phyloP scores from a whole-genome alignment of 1,140 invertebrate genomes.

The Drosophila ogumai region DNA sequence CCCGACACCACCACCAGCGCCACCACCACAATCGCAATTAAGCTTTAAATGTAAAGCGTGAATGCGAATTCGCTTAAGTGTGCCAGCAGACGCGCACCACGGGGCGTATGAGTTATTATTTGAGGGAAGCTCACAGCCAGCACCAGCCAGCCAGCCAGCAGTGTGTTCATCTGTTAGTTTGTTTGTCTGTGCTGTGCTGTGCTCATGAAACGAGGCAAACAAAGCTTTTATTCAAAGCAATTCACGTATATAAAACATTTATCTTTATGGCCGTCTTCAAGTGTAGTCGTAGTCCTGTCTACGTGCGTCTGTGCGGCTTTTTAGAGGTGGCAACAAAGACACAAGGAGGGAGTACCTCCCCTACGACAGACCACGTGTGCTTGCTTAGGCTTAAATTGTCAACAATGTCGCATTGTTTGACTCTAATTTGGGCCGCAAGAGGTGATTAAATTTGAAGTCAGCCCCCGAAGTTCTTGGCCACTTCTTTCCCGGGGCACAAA shows the following conservation, averaged over 20 bases:
- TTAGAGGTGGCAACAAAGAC: not conserved
- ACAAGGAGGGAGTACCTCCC: not conserved
- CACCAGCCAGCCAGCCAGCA: too few species aligned
- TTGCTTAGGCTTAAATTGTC: constrained; percentile 61
- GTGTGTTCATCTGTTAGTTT: constrained; percentile 40
- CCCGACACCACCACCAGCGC: not conserved
- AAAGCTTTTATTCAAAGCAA: constrained; percentile 79
- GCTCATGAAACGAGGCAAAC: constrained; percentile 71
- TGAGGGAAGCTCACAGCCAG: not conserved
- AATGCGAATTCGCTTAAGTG: constrained; percentile 69
- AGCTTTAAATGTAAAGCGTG: constrained; percentile 64
- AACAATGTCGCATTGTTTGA: constrained; percentile 55
- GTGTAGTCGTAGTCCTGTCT: constrained; percentile 57
- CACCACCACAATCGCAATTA: constrained; percentile 64
- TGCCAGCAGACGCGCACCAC: constrained; percentile 25
- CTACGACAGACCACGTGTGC: constrained; percentile 37
- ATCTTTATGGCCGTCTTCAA: constrained; percentile 82
- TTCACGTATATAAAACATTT: constrained; percentile 83
- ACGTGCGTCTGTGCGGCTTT: constrained; percentile 17
- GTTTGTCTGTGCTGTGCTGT: constrained; percentile 38
- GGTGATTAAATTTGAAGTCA: constrained; percentile 26
- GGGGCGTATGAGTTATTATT: constrained; percentile 73
- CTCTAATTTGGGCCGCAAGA: constrained; percentile 47
- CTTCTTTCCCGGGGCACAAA: constrained; percentile 45
- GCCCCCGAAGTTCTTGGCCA: not conserved